Base-by-base conservation (phyloP, 2,888 invertebrate species). In the Periphyllus acericola region DNA sequence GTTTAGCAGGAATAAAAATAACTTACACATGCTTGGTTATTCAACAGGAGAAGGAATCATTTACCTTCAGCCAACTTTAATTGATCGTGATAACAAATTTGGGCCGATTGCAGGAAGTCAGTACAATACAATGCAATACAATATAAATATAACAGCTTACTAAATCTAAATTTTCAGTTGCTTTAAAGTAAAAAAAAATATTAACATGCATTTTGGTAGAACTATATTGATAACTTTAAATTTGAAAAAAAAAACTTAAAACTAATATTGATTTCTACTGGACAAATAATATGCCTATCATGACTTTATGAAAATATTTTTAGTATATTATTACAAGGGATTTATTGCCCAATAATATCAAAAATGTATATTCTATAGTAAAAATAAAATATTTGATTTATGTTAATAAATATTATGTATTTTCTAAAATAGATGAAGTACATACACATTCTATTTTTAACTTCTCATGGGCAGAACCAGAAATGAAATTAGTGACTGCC, bases 391-490 rank as follows among this genome's bases (percentile, higher is more conserved):
- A 19, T 29, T 17, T 68, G 8, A 0, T 6, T 60, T 21, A 60
- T 60, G 21, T 1, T 60, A 14, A 68, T 29, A n/a, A n/a, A 29
- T 68, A 68, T 29, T n/a, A n/a, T 52, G 5, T 72, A 11, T 25
- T 72, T 52, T 68, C 29, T 19, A 55, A 55, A 83, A 36, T 66
- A 78, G 76, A 17, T 46, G 0, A 0, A 25, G 0, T 81, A 46
- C 87, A 87, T 11, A 25, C 32, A 3, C 75, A 87, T 87, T 74
- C 81, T 60, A 75, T 87, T n/a, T 87, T 87, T 34, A 81, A 87
- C 29, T 46, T 87, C 32, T 40, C 74, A 19, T 87, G 87, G 87
- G 81, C 87, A 46, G 81, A 87, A 19, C 32, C 81, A 40, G 17
- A 75, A 32, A 87, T 87, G 87, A 87, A 87, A 32, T 66, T 87